Evolutionary conservation across 2,888 invertebrate species (phyloP), one percentile per base, ranked within the genome.

Genomic region (Charanyca ferruginea): DNA sequence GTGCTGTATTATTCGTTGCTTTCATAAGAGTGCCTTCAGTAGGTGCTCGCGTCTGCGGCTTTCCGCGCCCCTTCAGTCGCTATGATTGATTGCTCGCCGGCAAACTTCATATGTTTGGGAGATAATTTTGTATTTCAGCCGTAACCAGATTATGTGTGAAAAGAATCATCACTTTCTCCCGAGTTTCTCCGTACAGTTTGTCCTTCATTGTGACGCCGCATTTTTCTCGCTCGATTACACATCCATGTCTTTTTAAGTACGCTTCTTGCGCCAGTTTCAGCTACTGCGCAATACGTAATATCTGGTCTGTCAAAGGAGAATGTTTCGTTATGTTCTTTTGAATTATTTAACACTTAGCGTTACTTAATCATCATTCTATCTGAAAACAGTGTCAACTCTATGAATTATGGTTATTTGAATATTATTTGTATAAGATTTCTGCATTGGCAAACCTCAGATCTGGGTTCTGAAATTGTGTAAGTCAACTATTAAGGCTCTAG

Each of bases 121-220:
- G 94, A 95, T 95, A 94, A 95, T 95, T 95, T 95, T 92, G 93
- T 95, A 94, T 94, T 94, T 94, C 93, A 93, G 90, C 93, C 91
- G 90, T 94, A 93, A 94, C 94, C 93, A 94, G 94, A 94, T 94
- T 93, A 94, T 87, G 89, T 90, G 89, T 93, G 90, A 93, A 94
- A 94, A 94, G 93, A 93, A 93, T 89, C 90, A 91, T 90, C 91
- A 87, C 89, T 90, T 89, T 89, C 79, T 72, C 78, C 52, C 65
- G 84, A 88, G 84, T 87, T 85, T 83, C 82, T 81, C 71, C 68
- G 77, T 84, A 84, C 84, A 86, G 82, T 87, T 88, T 86, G 87
- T 84, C 83, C 78, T 81, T 91, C 90, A 91, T 87, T 90, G 87
- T 93, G 92, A 93, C 88, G 84, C 69, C 80, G 90, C 90, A 83